These are phyloP conservation scores for Tanaodytes sp. DNA, from an alignment of 2,888 invertebrate genomes.

Conservation along the genomic window DNA sequence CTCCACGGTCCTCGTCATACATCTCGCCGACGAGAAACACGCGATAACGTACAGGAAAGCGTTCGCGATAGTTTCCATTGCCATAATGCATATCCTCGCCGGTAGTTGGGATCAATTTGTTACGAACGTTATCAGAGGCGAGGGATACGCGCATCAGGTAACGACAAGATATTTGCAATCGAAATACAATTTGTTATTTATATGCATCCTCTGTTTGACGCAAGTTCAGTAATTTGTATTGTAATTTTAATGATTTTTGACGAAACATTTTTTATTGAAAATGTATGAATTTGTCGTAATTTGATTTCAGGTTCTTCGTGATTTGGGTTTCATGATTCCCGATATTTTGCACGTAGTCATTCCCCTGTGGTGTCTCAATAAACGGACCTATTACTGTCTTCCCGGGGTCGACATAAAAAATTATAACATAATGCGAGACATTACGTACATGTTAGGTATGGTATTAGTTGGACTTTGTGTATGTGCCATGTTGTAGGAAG, in stretches of 20 bases:
- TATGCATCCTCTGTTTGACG: too few species aligned
- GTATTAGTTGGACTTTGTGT: conserved; percentile 67
- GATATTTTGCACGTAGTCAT: conserved; percentile 78
- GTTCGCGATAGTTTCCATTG: conserved; percentile 77
- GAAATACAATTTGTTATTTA: too few species aligned
- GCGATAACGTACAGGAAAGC: conserved; percentile 75
- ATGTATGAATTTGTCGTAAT: too few species aligned
- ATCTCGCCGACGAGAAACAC: conserved; percentile 75
- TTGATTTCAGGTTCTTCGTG: conserved; percentile 75
- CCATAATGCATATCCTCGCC: conserved; percentile 77
- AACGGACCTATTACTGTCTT: conserved; percentile 61
- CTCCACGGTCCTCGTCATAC: conserved; percentile 77
- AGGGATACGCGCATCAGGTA: conserved; percentile 80
- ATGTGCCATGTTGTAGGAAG: conserved; percentile 62
- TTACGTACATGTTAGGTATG: conserved; percentile 66
- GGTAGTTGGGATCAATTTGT: conserved; percentile 80
- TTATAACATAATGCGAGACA: conserved; percentile 65
- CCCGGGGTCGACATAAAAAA: conserved; percentile 64
- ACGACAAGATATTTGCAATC: too few species aligned
- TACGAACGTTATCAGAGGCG: conserved; percentile 78
- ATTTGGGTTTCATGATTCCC: conserved; percentile 80
- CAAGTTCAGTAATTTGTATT: too few species aligned
- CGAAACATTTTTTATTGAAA: too few species aligned
- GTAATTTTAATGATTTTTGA: too few species aligned
- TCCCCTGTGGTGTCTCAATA: conserved; percentile 74